A percentile compares a stretch with the other conserved stretches of the same genome.
phyloP scores from a whole-genome alignment of 2,888 invertebrate genomes.

The Pheosia tremula region DNA sequence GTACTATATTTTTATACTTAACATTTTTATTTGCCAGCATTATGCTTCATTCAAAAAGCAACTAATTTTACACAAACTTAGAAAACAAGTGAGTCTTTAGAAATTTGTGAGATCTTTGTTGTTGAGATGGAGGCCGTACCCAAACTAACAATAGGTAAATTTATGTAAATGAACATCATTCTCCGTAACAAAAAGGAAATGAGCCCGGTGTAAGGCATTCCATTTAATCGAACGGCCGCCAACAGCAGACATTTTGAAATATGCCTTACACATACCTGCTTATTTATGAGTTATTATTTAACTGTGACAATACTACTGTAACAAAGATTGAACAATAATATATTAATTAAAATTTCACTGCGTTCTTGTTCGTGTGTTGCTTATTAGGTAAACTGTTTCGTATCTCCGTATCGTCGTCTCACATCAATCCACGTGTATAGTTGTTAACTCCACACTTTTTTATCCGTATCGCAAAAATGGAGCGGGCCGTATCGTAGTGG shows the following conservation, averaged over 20 bases:
- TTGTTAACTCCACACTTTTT: no score
- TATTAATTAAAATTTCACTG: background rate
- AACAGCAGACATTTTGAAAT: conserved; percentile 62
- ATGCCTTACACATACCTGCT: conserved; percentile 39
- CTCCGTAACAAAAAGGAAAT: conserved; percentile 80
- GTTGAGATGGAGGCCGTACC: conserved; percentile 60
- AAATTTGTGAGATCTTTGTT: conserved; percentile 63
- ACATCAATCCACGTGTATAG: no score
- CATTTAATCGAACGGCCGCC: conserved; percentile 66
- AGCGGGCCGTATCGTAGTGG: no score
- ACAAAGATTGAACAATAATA: background rate
- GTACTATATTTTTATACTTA: background rate
- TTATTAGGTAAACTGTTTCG: no score
- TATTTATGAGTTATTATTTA: conserved; percentile 20
- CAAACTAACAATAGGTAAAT: conserved; percentile 81
- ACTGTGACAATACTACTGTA: conserved; percentile 2
- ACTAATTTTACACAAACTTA: conserved; percentile 5
- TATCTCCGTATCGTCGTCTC: no score
- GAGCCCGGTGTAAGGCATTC: conserved; percentile 65
- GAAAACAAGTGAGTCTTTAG: conserved; percentile 18
- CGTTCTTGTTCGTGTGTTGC: no score
- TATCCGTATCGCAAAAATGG: no score
- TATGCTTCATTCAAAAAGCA: background rate
- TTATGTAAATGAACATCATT: conserved; percentile 79
- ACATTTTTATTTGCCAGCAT: background rate